Evolutionary conservation across 2,797 vertebrate species (phyloP), one percentile per base, ranked within the genome.

Genomic region (Acomys russatus): DNA sequence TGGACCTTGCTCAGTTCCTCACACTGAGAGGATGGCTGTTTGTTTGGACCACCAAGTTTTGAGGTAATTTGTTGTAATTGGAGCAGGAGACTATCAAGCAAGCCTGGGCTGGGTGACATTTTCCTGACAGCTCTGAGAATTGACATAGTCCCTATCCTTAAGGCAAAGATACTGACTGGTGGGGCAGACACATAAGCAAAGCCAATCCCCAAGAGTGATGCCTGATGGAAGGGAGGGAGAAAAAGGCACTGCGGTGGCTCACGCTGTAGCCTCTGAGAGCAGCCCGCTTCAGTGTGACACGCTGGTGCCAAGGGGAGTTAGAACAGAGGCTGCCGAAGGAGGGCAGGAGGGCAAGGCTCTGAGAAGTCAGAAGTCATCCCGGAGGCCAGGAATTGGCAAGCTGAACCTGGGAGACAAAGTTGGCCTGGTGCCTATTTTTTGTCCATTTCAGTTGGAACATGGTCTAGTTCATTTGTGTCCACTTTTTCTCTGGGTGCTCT

Each of bases 401-500:
- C 73, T 86, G 7, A 82, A 88, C 35, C 14, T 44, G 9, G 1
- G 2, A 79, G 88, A 54, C 51, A 66, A 66, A 73, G 86, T n/a
- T 51, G 92, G 71, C 59, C 35, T 66, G 73, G 33, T 10, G 22
- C 44, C 51, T 89, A 4, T n/a, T 94, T 44, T 88, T 25, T 30
- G 2, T 30, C 23, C 88, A 63, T 44, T 78, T 92, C 35, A 49
- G 28, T 1, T 20, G 66, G 56, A 79, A 66, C 1, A 9, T 0
- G 49, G 89, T 77, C 59, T 70, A 17, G 33, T 22, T 30, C 30
- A 30, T 44, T 71, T 44, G 18, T 51, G 56, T 20, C n/a, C 68
- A 15, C 63, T 20, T 61, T 79, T 28, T 94, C 68, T 88, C 30
- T 15, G 64, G 79, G 59, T 94, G 61, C n/a, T 89, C 93, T 64